Evolutionary conservation across 2,113 vertebrate species (phyloP).

Genomic region (Speoplatyrhinus poulsoni): DNA sequence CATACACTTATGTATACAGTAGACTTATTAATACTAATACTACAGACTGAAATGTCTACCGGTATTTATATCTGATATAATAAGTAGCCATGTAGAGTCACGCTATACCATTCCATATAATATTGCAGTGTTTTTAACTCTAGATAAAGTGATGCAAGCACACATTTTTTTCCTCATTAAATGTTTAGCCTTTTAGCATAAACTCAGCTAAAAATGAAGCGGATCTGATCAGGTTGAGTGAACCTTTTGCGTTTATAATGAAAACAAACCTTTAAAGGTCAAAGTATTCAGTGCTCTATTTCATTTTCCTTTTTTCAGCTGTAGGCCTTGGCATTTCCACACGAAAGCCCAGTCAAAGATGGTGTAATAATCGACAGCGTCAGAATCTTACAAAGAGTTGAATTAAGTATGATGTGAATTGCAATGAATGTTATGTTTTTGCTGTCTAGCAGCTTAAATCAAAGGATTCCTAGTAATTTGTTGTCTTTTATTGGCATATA

Average conservation of each 20-base stretch:
- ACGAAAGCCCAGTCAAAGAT: slow-evolving; percentile 34
- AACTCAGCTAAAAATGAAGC: neutral
- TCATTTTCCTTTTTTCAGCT: slow-evolving; percentile 32
- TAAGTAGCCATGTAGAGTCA: neutral
- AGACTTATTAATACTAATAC: neutral
- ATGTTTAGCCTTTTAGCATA: neutral
- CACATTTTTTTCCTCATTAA: too few relatives aligned
- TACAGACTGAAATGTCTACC: neutral
- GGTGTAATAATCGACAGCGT: neutral
- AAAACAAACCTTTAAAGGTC: slow-evolving; percentile 58
- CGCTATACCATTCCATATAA: too few relatives aligned
- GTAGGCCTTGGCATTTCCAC: slow-evolving; percentile 43
- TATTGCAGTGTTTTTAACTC: neutral
- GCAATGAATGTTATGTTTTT: neutral
- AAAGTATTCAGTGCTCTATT: slow-evolving; percentile 32
- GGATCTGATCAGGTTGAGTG: too few relatives aligned
- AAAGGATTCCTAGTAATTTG: slow-evolving; percentile 10
- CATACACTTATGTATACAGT: neutral
- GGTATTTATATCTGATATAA: neutral
- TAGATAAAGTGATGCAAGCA: neutral
- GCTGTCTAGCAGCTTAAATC: neutral
- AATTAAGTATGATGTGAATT: slow-evolving; percentile 6
- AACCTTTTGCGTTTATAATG: neutral
- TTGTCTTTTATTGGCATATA: neutral
- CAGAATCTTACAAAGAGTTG: neutral